Base-by-base conservation (phyloP, 2,113 vertebrate species). In the Actinemys pallida region DNA sequence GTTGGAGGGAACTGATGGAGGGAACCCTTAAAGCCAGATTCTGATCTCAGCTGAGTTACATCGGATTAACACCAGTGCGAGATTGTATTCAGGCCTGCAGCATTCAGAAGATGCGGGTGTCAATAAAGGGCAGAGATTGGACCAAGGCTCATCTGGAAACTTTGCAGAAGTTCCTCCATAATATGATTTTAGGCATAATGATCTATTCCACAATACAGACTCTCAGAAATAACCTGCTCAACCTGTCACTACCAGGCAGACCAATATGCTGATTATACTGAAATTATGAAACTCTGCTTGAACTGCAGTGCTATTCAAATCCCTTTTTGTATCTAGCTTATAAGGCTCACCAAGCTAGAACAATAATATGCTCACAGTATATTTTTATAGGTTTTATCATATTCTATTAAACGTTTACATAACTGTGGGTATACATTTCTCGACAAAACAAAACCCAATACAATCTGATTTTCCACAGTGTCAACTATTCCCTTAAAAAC, bases 151-250 rank as follows among this genome's bases (percentile, higher is more conserved):
- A 52, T 54, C 69, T 0, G 0, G 92, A 92, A 93, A 83, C 92
- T 83, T 86, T 1, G 0, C 24, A 80, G 82, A 59, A 86, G 16
- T 93, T 88, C 76, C 17, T 89, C 56, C 3, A 1, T 8, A 2
- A 82, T 82, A 76, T 57, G 45, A 90, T 92, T 84, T 92, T 25
- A 81, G 72, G 56, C 91, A 96, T 95, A 96, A 94, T 52, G 94
- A 92, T 89, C 96, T 97, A 85, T 95, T 96, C 95, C 96, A 95
- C 94, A 93, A 90, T 90, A 94, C 81, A 85, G 91, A 54, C 89
- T 96, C 88, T 94, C 3, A 62, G 95, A 96, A 95, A 96, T 88
- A 95, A 97, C 92, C 94, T 50, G 69, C 10, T 96, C 90, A 92
- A 88, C 91, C 91, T 95, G 94, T 94, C 95, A 96, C 91, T 53